Evolutionary conservation across 2,797 vertebrate species (phyloP), one percentile per base, ranked within the genome.

Genomic region (Serranus cabrilla): DNA sequence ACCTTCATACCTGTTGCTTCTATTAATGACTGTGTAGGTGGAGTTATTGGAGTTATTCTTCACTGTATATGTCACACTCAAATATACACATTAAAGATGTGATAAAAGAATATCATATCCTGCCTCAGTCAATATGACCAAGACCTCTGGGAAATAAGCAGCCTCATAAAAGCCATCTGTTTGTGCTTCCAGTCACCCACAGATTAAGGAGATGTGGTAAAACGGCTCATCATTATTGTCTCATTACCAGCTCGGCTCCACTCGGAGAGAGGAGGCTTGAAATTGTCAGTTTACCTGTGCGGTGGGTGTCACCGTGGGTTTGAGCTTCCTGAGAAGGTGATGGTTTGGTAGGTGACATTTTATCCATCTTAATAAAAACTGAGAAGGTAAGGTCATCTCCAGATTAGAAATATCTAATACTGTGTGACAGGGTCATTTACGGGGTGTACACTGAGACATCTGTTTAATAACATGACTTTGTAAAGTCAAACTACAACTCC

Each of bases 101-200:
- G 72, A 88, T 74, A 70, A 84, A 82, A 82, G 25, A 54, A 45
- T 49, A 69, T 69, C 67, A 88, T 69, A 81, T 83, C 63, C 21
- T 56, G 45, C 64, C 70, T 37, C 50, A 60, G 62, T 85, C 82
- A 70, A 86, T 80, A 82, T 52, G 71, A 76, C 54, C 73, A 54
- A 58, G 67, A 79, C 86, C 81, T 75, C 47, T 60, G 84, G 87
- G 88, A 89, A 92, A 90, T 87, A 90, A 89, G 16, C 67, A 20
- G 34, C 46, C 63, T 88, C 70, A 80, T 84, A 79, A 80, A 86
- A 80, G 63, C 67, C 74, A 72, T 81, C 70, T 85, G 85, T 67
- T 74, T 78, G 67, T 61, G 71, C 71, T 79, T 82, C 64, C 72
- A 76, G 85, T 84, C 87, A 80, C 60, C 74, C 6, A 14, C 74